Percentiles rank a stretch among this genome's conserved stretches.
phyloP scores from a whole-genome alignment of 2,113 vertebrate species.

The Sinocyclocheilus maitianheensis region DNA sequence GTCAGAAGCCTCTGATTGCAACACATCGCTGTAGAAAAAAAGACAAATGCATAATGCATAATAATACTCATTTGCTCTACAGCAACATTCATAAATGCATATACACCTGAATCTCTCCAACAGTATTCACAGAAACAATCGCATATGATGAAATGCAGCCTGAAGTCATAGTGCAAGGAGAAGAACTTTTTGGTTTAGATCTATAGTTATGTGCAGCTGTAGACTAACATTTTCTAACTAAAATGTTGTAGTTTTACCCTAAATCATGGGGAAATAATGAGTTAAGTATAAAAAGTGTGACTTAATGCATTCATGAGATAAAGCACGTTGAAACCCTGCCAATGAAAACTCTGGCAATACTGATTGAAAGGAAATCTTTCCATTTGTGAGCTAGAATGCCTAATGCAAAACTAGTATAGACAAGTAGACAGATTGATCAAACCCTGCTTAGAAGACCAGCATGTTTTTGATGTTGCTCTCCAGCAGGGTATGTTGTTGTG shows the following conservation, averaged over 20 bases:
- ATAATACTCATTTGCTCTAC: not conserved
- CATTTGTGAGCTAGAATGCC: not conserved
- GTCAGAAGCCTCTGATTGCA: slow-evolving; percentile 5
- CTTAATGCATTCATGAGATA: slow-evolving; percentile 5
- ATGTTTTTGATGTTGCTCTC: not conserved
- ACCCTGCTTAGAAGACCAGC: not conserved
- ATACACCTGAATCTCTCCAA: not conserved
- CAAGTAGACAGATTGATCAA: not conserved
- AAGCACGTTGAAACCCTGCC: slow-evolving; percentile 4
- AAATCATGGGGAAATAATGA: not conserved
- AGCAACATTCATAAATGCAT: slow-evolving; percentile 9
- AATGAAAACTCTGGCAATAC: slow-evolving; percentile 6
- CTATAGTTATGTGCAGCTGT: not conserved
- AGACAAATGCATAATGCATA: slow-evolving; percentile 19
- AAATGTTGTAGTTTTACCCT: not conserved
- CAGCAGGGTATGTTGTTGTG: not conserved
- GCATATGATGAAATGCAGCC: slow-evolving; percentile 15
- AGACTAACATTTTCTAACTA: not conserved
- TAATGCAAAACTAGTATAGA: slow-evolving; percentile 13
- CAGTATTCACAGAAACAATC: not conserved
- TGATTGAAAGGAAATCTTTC: not conserved
- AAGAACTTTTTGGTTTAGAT: not conserved
- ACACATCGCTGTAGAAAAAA: not conserved
- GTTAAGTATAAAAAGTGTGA: not conserved
- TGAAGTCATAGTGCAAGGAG: not conserved